Percentiles rank a stretch among this genome's conserved stretches.
Conservation (phyloP, 1,140 invertebrate species). For the Mycetomoellerius zeteki region DNA sequence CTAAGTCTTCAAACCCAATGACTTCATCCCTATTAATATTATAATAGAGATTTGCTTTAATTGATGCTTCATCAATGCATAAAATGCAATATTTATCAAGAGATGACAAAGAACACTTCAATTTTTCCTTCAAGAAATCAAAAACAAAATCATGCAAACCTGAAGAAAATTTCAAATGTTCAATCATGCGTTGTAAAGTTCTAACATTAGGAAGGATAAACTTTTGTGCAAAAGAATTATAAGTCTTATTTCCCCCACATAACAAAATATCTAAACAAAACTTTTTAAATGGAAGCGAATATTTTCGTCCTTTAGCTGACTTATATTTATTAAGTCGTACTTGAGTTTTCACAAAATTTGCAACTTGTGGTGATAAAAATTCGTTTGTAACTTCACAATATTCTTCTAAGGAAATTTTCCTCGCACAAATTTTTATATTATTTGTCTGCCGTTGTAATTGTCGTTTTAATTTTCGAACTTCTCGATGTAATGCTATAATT, state of each 20-base stretch:
- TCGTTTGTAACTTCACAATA: not conserved
- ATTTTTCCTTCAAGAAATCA: slow-evolving; percentile 3
- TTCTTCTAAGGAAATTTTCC: slow-evolving; percentile 5
- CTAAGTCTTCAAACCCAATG: slow-evolving; percentile 13
- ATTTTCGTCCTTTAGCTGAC: not conserved
- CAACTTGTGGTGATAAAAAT: slow-evolving; percentile 9
- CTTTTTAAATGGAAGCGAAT: slow-evolving; percentile 5
- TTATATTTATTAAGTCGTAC: not conserved
- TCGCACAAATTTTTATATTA: not conserved
- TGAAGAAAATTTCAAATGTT: slow-evolving; percentile 10
- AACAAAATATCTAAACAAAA: slow-evolving; percentile 10
- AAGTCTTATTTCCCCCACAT: not conserved
- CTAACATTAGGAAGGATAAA: not conserved
- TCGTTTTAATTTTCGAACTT: slow-evolving; percentile 8
- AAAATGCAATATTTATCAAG: slow-evolving; percentile 14
- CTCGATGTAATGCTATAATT: not conserved
- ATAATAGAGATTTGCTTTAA: slow-evolving; percentile 33
- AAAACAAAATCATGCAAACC: slow-evolving; percentile 33
- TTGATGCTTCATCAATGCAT: slow-evolving; percentile 23
- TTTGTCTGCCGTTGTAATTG: not conserved
- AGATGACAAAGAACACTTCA: not conserved
- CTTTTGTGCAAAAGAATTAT: not conserved
- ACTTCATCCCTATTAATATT: slow-evolving; percentile 21
- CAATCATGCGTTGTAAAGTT: slow-evolving; percentile 26
- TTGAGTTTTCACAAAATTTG: slow-evolving; percentile 4